Evolutionary conservation across 2,797 vertebrate genomes (phyloP), one percentile per base, ranked within the genome.

Genomic region (Schizopygopsis malacanthus): DNA sequence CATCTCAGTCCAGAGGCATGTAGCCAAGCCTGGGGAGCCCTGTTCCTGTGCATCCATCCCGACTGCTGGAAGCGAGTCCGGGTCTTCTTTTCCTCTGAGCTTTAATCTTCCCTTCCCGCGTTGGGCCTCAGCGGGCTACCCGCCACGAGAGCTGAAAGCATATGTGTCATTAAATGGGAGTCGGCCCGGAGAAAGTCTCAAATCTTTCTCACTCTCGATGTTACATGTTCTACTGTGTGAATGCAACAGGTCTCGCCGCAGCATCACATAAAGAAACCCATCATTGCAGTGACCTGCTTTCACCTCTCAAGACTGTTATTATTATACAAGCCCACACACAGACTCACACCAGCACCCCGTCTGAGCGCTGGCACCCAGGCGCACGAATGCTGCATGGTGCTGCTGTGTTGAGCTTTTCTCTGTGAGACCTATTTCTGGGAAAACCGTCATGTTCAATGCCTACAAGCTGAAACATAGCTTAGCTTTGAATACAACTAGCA

Each of bases 271-370:
- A 82, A 75, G 54, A 89, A 83, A 22, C 65, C 70, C 80, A 82
- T 86, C 79, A 85, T 76, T 73, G 82, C 84, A 86, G 65, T 91
- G 87, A 92, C 90, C 91, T 93, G 93, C 93, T 92, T 95, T 94
- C 87, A 92, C 90, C 81, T 93, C 84, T 90, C 84, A 89, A 90
- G 91, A 93, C 88, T 90, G 88, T 90, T 94, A 95, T 94, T 94
- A 94, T 94, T 94, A 92, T 88, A 90, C 79, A 85, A 85, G 41
- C 73, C 71, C 75, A 79, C 79, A 82, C 71, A 79, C 63, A 76
- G 81, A 76, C 80, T 63, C 41, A 84, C 52, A 59, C 65, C 84
- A 82, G 81, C 83, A 86, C 84, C 79, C n/a, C 45, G 77, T 87
- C 85, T 89, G 90, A 94, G 93, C 93, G 90, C 92, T 92, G 91